Conservation (phyloP, 2,888 invertebrate genomes). For the Andrena dorsata region DNA sequence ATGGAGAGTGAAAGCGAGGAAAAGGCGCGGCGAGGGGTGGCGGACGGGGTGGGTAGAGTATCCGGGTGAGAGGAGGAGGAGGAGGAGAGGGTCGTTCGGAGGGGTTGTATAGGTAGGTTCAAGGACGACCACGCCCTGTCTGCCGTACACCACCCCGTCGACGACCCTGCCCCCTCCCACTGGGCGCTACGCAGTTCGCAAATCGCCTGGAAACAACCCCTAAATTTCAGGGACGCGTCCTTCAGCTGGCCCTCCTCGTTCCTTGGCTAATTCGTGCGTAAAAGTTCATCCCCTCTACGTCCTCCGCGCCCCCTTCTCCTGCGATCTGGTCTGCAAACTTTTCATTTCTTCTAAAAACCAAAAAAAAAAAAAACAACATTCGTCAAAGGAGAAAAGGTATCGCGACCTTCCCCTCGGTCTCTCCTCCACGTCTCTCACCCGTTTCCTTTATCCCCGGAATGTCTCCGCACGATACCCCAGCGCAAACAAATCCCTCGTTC, state of each 20-base stretch:
- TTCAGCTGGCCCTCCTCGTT: constrained; percentile 63
- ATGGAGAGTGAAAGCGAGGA: constrained; percentile 43
- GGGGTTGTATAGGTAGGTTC: constrained; percentile 78
- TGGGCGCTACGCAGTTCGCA: constrained; percentile 74
- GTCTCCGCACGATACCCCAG: not conserved
- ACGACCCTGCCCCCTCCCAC: constrained; percentile 67
- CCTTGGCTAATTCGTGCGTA: constrained; percentile 62
- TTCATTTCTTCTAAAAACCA: not conserved
- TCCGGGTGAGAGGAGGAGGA: constrained; percentile 9
- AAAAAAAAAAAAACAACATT: too few species aligned
- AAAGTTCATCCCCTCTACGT: constrained; percentile 40
- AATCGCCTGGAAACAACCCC: constrained; percentile 76
- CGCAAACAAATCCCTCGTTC: not conserved
- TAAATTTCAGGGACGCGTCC: constrained; percentile 73
- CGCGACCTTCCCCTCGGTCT: not conserved
- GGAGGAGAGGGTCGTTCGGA: constrained; percentile 54
- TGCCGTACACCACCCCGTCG: constrained; percentile 72
- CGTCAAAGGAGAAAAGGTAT: not conserved
- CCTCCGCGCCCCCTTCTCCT: constrained; percentile 23
- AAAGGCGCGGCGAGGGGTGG: constrained; percentile 36
- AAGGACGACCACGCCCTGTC: constrained; percentile 85
- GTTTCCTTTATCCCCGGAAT: not conserved
- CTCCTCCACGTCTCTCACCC: not conserved
- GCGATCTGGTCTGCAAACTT: not conserved
- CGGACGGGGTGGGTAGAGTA: constrained; percentile 27